Evolutionary conservation across 2,797 vertebrate genomes (phyloP).

Genomic region (Chiroxiphia lanceolata): DNA sequence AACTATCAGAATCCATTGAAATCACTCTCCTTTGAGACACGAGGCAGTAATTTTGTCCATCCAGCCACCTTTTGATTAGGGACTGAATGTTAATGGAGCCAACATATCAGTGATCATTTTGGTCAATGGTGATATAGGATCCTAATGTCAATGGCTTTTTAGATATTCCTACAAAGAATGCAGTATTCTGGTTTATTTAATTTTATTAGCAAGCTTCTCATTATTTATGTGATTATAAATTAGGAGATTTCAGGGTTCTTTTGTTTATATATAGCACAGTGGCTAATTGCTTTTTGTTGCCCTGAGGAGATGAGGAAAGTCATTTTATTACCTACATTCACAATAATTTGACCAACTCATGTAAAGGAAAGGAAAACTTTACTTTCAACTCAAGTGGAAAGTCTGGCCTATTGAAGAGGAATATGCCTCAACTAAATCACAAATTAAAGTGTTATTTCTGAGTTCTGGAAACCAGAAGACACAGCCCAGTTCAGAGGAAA

Average conservation of each 20-base stretch:
- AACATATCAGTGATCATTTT: background rate
- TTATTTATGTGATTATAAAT: background rate
- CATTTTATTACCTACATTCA: background rate
- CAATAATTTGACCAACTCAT: background rate
- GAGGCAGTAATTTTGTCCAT: background rate
- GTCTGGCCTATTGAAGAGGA: background rate
- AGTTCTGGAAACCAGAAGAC: background rate
- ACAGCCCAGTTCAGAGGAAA: background rate
- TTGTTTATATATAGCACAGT: slow-evolving; percentile 20
- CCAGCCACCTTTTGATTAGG: background rate
- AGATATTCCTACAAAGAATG: background rate
- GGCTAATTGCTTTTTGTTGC: slow-evolving; percentile 23
- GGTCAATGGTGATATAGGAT: background rate
- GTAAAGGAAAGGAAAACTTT: background rate
- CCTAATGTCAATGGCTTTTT: background rate
- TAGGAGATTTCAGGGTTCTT: background rate
- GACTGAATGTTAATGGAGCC: background rate
- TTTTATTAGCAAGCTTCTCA: background rate
- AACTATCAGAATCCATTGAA: background rate
- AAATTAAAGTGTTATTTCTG: background rate
- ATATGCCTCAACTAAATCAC: background rate
- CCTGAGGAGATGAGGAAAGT: background rate
- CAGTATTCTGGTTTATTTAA: background rate
- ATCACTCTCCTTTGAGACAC: background rate
- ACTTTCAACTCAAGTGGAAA: background rate